Evolutionary conservation across 2,888 invertebrate species (phyloP).

Genomic region (Melanargia galathea): DNA sequence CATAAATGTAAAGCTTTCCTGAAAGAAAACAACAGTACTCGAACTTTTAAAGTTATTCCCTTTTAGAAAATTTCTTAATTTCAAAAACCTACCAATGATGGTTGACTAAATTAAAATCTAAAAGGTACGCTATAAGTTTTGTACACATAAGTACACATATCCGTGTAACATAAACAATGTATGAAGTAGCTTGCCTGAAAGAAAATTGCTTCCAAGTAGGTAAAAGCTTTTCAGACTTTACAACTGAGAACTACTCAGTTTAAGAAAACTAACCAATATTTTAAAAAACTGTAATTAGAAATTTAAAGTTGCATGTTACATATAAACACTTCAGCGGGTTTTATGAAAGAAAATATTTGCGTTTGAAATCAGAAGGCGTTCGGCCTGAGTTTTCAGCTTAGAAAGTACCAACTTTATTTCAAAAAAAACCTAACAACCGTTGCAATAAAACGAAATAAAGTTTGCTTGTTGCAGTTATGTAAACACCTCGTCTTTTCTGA

Average conservation of each 20-base stretch:
- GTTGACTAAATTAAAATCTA: no score
- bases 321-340: neutral
- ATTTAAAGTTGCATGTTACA: neutral
- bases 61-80: neutral
- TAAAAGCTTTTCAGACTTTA: no score
- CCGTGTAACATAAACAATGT: neutral
- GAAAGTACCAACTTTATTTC: no score
- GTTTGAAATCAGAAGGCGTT: no score
- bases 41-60: neutral
- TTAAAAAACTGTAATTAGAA: neutral
- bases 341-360: neutral
- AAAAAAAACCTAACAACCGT: neutral
- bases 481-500: neutral
- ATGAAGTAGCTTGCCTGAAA: neutral
- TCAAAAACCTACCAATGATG: no score
- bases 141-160: no score
- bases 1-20: neutral
- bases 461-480: neutral
- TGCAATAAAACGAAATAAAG: no score
- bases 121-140: no score
- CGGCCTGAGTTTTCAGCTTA: no score
- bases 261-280: no score
- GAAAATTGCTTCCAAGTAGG: neutral
- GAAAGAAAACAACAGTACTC: neutral
- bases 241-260: neutral